Evolutionary conservation across 2,113 vertebrate species (phyloP).

Genomic region (Corvus cornix): DNA sequence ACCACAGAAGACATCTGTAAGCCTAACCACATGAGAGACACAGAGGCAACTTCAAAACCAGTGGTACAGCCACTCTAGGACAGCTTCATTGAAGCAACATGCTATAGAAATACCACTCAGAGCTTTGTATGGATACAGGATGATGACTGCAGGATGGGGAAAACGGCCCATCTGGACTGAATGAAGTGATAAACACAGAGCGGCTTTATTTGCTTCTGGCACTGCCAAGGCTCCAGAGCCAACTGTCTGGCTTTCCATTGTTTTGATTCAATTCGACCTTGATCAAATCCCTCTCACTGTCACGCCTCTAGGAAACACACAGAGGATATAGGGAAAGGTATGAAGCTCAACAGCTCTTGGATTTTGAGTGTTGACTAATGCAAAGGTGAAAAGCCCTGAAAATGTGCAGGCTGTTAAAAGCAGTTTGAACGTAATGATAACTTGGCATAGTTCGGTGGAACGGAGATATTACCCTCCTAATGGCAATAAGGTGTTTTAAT

Average conservation of each 20-base stretch:
- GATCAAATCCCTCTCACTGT: background rate
- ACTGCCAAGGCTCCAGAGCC: constrained; percentile 11
- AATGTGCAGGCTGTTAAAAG: background rate
- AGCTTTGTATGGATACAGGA: constrained; percentile 2
- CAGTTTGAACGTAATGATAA: background rate
- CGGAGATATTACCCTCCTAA: background rate
- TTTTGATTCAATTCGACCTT: background rate
- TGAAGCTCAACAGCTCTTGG: background rate
- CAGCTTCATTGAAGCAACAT: constrained; percentile 58
- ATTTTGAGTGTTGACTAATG: background rate
- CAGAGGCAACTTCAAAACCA: constrained; percentile 61
- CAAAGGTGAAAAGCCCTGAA: background rate
- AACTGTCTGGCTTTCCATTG: background rate
- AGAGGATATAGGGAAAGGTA: background rate
- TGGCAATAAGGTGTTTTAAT: background rate
- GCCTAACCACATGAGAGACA: constrained; percentile 59
- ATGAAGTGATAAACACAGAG: constrained; percentile 43
- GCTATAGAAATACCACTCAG: background rate
- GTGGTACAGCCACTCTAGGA: constrained; percentile 45
- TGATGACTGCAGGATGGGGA: constrained; percentile 19
- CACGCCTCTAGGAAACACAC: background rate
- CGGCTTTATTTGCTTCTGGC: background rate
- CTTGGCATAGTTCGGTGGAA: background rate
- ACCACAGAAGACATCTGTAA: constrained; percentile 59
- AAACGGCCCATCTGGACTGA: constrained; percentile 33